Base-by-base conservation (phyloP, 2,888 invertebrate genomes). In the Agrotis segetum region DNA sequence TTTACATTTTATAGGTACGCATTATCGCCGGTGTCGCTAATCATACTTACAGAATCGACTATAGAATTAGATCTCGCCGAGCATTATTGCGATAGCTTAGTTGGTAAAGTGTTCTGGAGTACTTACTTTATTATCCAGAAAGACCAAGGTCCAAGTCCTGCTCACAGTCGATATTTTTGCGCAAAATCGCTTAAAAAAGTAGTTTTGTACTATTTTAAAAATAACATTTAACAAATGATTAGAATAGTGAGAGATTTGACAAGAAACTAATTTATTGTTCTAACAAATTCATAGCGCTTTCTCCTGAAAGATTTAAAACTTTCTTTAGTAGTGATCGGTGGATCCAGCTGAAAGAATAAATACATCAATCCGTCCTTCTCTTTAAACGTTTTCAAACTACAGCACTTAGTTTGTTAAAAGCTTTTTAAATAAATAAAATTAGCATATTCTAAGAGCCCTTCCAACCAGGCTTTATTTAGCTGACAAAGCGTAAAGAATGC, bases 361-460 rank as follows among this genome's bases (percentile, higher is more conserved):
- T 40, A 40, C 9, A 40, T 40, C 11, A 40, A 40, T 40, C 9
- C 16, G 19, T 13, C 17, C 19, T 29, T 62, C 7, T 3, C 3
- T 6, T 24, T 40, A 40, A 63, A 9, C 34, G 14, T 34, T 0
- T 6, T 14, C 14, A 17, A 46, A 19, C 3, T 44, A 29, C 7
- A 21, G 13, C 17, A 13, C 40, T 4, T n/a, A 14, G n/a, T 44
- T 13, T 29, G 13, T 53, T 11, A 59, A 63, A 49, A 55, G 11
- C 47, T 40, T 9, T 62, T 50, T 61, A 7, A 61, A 44, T 9
- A 29, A 14, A 61, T 21, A 58, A 58, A 52, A 77, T 62, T 47
- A 29, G 47, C 62, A 63, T 72, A 58, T 72, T 78, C 61, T 62
- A 47, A 58, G 19, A 78, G 64, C 44, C 52, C 47, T 61, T 44